A percentile compares a stretch with the other conserved stretches of the same genome.
These are phyloP conservation scores for Girardia tigrina DNA, from an alignment of 2,888 invertebrate species.

Conservation along the genomic window DNA sequence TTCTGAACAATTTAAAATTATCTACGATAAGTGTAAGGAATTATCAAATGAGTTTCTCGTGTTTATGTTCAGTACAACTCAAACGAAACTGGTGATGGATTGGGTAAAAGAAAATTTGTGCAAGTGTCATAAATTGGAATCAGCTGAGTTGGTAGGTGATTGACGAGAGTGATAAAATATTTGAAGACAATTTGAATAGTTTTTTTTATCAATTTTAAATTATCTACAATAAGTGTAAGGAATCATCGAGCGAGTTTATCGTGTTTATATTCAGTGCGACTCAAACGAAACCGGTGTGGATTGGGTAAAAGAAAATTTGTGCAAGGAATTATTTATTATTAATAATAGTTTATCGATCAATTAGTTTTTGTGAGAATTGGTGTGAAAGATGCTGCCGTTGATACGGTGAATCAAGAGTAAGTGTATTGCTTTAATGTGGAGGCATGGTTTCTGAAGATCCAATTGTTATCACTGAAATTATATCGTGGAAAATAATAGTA, in stretches of 20 bases:
- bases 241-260: slow-evolving; percentile 53
- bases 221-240: slow-evolving; percentile 60
- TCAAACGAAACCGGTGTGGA: slow-evolving; percentile 73
- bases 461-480: too few species aligned
- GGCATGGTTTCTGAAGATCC: neutral
- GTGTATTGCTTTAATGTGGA: neutral
- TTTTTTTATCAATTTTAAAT: slow-evolving; percentile 68
- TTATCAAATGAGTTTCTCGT: too few species aligned
- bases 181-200: slow-evolving; percentile 65
- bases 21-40: too few species aligned
- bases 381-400: slow-evolving; percentile 4
- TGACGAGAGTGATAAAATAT: slow-evolving; percentile 90
- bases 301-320: slow-evolving; percentile 55
- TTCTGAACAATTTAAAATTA: too few species aligned
- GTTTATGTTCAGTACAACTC: too few species aligned
- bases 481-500: too few species aligned
- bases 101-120: too few species aligned
- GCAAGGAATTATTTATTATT: too few species aligned
- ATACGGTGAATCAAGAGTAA: neutral
- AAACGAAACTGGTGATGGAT: too few species aligned
- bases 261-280: slow-evolving; percentile 86
- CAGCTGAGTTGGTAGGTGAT: slow-evolving; percentile 81
- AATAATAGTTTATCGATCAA: too few species aligned
- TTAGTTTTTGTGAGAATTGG: slow-evolving; percentile 9
- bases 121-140: too few species aligned